phyloP scores from a whole-genome alignment of 1,140 invertebrate species.

The Drosophila lacteicornis region DNA sequence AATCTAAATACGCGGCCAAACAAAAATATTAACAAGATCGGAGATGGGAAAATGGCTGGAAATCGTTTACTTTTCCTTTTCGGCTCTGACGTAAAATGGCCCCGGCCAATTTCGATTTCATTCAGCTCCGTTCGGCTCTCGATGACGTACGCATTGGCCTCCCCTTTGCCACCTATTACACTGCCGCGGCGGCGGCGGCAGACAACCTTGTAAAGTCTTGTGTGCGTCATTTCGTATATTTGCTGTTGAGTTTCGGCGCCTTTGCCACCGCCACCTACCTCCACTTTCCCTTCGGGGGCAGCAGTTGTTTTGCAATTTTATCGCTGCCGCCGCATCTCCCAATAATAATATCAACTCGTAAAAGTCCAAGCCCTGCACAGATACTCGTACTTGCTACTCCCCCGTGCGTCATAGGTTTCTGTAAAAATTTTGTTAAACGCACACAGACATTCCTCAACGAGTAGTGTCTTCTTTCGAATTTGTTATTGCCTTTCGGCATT shows the following conservation, averaged over 20 bases:
- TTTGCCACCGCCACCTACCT: conserved; percentile 5
- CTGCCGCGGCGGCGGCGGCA: conserved; percentile 33
- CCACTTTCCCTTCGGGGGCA: conserved; percentile 40
- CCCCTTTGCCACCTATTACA: conserved; percentile 41
- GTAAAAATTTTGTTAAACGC: conserved; percentile 28
- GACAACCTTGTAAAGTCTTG: conserved; percentile 76
- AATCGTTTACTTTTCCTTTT: conserved; percentile 48
- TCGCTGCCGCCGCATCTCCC: conserved; percentile 47
- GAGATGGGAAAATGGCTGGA: conserved; percentile 28
- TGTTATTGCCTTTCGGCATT: conserved; percentile 10
- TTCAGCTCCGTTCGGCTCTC: conserved; percentile 59
- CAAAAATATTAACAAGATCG: conserved; percentile 51
- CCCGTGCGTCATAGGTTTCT: conserved; percentile 45
- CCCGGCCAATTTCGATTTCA: conserved; percentile 68
- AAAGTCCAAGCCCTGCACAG: conserved; percentile 44
- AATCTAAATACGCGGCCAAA: conserved; percentile 65
- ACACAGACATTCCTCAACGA: not conserved
- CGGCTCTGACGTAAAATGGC: conserved; percentile 50
- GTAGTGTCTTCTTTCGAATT: not conserved
- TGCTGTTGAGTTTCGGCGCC: conserved; percentile 25
- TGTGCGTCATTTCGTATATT: conserved; percentile 67
- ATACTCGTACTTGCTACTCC: conserved; percentile 11
- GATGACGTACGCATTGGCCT: conserved; percentile 67
- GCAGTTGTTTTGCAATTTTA: conserved; percentile 60
- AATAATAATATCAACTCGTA: conserved; percentile 40